Base-by-base conservation (phyloP, 1,140 invertebrate species). In the Diachasmimorpha longicaudata region DNA sequence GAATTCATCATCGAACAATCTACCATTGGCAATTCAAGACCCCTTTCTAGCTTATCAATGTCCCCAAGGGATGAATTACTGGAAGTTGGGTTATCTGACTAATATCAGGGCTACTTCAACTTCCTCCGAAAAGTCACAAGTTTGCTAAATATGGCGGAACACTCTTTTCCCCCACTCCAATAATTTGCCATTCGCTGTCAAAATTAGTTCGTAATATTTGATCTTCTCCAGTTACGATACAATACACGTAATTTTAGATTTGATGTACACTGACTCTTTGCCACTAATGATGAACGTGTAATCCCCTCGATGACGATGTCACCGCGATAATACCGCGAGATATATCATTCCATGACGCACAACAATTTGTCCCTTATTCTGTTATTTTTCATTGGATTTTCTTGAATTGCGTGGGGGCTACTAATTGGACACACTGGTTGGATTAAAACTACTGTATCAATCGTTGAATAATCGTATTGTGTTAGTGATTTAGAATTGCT, bases 41-140 rank as follows among this genome's bases (percentile, higher is more conserved):
- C 6, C 19, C 14, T 75, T 25, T 21, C 16, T n/a, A 25, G 9
- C 21, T 52, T 52, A 4, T 63, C 19, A 63, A 63, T 25, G 25
- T 1, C 10, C 23, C 11, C 23, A 63, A 63, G 6, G 8, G 23
- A 63, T 55, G n/a, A 55, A 19, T 55, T 55, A 55, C 10, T 25
- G 58, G 19, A 66, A 66, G 58, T 70, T 70, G 39, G 39, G 21
- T 46, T 70, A 42, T 16, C 10, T 44, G 31, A 69, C 16, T 21
- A 48, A 21, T 21, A 48, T 70, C 67, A n/a, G 69, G 42, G 69
- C 55, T 72, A 72, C 48, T 52, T 52, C 1, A 72, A 55, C 70
- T 48, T 66, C 77, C 74, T 69, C 77, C 79, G 44, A 21, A 74
- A 76, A 76, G 77, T 79, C 72, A 79, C 72, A 77, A 76, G 77